Conservation (phyloP, 2,888 invertebrate species). For the Pristionchus exspectatus region DNA sequence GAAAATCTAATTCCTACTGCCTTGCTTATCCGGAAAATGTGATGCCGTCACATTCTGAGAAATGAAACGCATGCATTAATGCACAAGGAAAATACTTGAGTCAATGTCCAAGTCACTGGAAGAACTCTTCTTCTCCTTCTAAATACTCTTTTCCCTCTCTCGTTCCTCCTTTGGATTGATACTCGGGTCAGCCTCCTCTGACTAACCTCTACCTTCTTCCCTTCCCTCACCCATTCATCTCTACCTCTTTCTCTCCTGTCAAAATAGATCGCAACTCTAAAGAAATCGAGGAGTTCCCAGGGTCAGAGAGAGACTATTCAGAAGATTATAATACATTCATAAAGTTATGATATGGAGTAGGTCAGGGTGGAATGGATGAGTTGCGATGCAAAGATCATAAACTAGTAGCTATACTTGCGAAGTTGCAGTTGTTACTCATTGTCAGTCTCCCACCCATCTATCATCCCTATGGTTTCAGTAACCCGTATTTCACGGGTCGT, state of each 20-base stretch:
- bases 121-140: neutral
- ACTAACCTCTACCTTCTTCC: neutral
- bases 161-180: neutral
- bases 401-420: too few relatives aligned
- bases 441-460: neutral
- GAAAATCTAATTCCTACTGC: neutral
- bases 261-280: neutral
- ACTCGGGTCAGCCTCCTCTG: neutral
- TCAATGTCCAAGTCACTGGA: neutral
- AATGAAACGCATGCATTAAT: neutral
- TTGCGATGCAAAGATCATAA: neutral
- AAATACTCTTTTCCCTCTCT: neutral
- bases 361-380: neutral
- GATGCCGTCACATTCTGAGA: neutral
- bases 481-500: neutral
- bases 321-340: neutral
- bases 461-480: constrained; percentile 33
- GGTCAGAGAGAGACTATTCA: constrained; percentile 22
- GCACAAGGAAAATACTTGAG: neutral
- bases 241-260: constrained; percentile 24
- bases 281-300: constrained; percentile 6
- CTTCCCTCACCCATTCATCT: constrained; percentile 13
- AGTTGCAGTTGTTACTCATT: too few relatives aligned
- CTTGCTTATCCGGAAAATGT: neutral
- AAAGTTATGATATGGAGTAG: neutral